Evolutionary conservation across 2,113 vertebrate genomes (phyloP), one percentile per base, ranked within the genome.

Genomic region (Malaclemys terrapin): DNA sequence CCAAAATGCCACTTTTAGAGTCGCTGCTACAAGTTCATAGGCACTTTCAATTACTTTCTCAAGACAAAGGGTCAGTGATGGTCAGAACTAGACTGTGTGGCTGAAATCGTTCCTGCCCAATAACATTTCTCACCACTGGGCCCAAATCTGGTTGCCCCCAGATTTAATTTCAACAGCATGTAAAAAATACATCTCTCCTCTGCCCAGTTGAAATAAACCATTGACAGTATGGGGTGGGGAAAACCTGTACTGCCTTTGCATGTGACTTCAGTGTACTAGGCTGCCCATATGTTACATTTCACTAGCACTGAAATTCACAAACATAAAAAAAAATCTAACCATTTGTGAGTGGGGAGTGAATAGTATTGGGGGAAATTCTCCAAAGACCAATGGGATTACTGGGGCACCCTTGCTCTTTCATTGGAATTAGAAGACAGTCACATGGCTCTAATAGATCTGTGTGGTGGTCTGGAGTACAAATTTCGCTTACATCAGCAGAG

Each of bases 21-120:
- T 49, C 20, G 2, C 24, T 0, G 1, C 65, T 69, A 80, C 82
- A 53, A 79, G 80, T 59, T 59, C 79, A 62, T 54, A 3, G 1
- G n/a, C 38, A 13, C 22, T 27, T 78, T 57, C 5, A 4, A 2
- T 3, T 17, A 50, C 42, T 76, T 75, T 75, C 57, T 69, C 27
- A 27, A 24, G 54, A 0, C 17, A 25, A 38, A 91, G 31, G 52
- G 14, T 53, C 31, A 7, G 0, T 0, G 79, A 3, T 5, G 65
- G 35, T 19, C 65, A 57, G 79, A 86, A 54, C 1, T 59, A 29
- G 1, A 3, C 5, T 10, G 38, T 35, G 52, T 72, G 52, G 35
- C n/a, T 1, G 8, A 86, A 38, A 78, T 72, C 10, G n/a, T 47
- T 75, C 75, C 13, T 47, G 72, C 52, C 72, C 78, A 42, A 4